These are phyloP conservation scores for Sebastes oblongus DNA, from an alignment of 2,797 vertebrate species.

Conservation along the genomic window DNA sequence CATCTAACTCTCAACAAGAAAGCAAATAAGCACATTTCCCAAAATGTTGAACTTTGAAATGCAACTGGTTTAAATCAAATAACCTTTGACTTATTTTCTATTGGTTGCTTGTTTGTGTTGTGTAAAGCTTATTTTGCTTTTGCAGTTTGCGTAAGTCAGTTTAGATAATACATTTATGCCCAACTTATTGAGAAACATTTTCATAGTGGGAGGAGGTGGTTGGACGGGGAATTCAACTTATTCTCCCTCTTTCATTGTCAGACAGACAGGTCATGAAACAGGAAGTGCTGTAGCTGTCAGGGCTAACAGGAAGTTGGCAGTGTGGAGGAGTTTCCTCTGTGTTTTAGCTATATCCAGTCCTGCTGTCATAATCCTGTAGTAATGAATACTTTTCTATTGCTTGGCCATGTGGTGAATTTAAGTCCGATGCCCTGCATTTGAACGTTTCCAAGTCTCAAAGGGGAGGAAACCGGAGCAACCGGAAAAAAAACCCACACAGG, in stretches of 20 bases:
- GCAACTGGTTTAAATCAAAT: neutral
- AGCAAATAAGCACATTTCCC: neutral
- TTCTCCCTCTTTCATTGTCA: neutral
- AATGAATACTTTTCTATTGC: too few relatives aligned
- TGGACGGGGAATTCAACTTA: neutral
- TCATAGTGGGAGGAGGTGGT: slow-evolving; percentile 1
- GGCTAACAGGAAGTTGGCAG: slow-evolving; percentile 29
- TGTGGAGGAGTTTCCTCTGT: slow-evolving; percentile 15
- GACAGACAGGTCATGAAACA: slow-evolving; percentile 30
- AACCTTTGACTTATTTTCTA: neutral
- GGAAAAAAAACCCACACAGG: neutral
- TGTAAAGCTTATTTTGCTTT: neutral
- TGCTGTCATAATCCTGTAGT: too few relatives aligned
- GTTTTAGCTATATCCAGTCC: neutral
- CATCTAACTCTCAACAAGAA: neutral
- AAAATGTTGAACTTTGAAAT: neutral
- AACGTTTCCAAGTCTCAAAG: too few relatives aligned
- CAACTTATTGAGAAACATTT: neutral
- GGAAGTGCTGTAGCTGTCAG: slow-evolving; percentile 20
- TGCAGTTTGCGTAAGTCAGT: neutral
- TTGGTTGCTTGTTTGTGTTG: neutral
- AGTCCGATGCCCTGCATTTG: too few relatives aligned
- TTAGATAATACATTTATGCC: neutral
- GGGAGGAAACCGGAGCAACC: too few relatives aligned
- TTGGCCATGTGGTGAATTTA: too few relatives aligned